Conservation (phyloP, 2,797 vertebrate genomes). For the Streptopelia turtur region DNA sequence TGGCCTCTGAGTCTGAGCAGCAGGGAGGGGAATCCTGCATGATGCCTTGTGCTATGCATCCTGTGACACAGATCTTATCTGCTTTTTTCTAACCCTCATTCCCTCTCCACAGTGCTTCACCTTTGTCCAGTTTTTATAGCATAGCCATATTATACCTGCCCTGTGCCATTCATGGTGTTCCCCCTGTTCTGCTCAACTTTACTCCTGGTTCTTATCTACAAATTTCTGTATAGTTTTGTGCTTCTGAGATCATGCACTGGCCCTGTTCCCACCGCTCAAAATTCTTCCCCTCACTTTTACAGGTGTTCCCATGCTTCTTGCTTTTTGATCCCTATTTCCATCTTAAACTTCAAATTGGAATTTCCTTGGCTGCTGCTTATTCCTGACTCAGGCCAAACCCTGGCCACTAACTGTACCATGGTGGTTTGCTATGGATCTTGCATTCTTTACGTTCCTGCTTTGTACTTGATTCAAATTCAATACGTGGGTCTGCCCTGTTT, state of each 20-base stretch:
- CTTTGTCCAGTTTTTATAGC: neutral
- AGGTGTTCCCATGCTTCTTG: neutral
- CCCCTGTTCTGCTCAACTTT: accelerated
- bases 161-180: neutral
- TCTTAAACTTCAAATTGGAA: neutral
- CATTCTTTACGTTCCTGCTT: neutral
- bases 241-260: neutral
- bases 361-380: neutral
- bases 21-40: neutral
- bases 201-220: neutral
- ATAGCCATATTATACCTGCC: neutral
- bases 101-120: neutral
- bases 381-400: neutral
- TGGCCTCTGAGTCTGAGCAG: neutral
- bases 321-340: neutral
- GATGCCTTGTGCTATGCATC: neutral
- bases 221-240: neutral
- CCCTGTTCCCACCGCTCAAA: neutral
- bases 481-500: neutral
- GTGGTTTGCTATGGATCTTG: neutral
- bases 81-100: neutral
- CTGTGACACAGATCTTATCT: neutral
- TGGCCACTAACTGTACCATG: accelerated
- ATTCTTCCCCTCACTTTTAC: neutral
- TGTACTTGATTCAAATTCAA: neutral